Percentiles rank a stretch among this genome's conserved stretches.
phyloP scores from a whole-genome alignment of 2,888 invertebrate genomes.

The Vandiemenella viatica region DNA sequence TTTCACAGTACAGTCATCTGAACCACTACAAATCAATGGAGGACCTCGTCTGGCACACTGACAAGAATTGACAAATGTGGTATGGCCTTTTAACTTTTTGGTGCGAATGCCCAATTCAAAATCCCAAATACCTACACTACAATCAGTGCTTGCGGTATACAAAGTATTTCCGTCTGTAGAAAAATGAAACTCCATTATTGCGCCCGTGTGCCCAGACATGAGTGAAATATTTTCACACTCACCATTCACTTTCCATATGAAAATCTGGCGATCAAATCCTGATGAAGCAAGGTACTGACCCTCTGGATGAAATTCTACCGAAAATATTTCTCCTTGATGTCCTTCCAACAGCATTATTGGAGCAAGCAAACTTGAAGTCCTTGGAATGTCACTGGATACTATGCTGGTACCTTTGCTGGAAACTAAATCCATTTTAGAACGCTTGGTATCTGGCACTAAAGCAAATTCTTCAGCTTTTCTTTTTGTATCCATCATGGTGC shows the following conservation, averaged over 20 bases:
- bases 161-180: conserved; percentile 71
- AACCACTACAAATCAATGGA: conserved; percentile 78
- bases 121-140: conserved; percentile 93
- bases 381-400: conserved; percentile 47
- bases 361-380: conserved; percentile 77
- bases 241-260: conserved; percentile 93
- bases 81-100: conserved; percentile 67
- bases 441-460: conserved; percentile 34
- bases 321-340: conserved; percentile 92
- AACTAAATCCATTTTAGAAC: conserved; percentile 50
- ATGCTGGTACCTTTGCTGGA: conserved; percentile 38
- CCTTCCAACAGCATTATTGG: conserved; percentile 94
- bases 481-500: conserved; percentile 44
- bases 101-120: conserved; percentile 73
- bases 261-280: conserved; percentile 89
- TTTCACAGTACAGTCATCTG: conserved; percentile 87
- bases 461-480: conserved; percentile 47
- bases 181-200: conserved; percentile 84
- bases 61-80: conserved; percentile 41
- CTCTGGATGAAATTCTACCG: conserved; percentile 87
- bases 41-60: conserved; percentile 68
- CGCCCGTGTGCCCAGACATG: conserved; percentile 88
- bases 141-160: conserved; percentile 87
- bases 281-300: conserved; percentile 87
- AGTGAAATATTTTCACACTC: conserved; percentile 94